Evolutionary conservation across 2,113 vertebrate genomes (phyloP), one percentile per base, ranked within the genome.

Genomic region (Gymnorhina tibicen): DNA sequence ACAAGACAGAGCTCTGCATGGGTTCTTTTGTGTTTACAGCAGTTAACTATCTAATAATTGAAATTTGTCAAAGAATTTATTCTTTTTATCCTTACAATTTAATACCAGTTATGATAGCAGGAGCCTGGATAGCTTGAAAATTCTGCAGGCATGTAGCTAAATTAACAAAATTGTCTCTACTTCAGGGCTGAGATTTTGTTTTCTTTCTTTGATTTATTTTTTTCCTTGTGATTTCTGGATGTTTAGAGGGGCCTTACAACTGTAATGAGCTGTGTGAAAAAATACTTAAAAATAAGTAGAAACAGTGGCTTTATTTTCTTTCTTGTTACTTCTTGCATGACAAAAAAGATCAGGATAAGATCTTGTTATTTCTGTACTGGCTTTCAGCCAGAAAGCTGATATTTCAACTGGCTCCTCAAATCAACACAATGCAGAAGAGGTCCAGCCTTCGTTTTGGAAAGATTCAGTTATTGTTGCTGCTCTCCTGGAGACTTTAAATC

Each of bases 1-100:
- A 41, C 39, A 76, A 64, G 82, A 24, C 53, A 88, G 92, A 77
- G 56, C 81, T 91, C 92, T 77, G 85, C 84, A 52, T 80, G 96
- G 56, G 37, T 70, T 88, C 94, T 72, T 81, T 56, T 1, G 22
- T 96, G 75, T 97, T 97, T 96, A 85, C 72, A 84, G 55, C 72
- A 68, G 47, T 66, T 85, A 95, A 53, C 89, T 64, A 26, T 13
- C 63, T 69, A 78, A 78, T 82, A 93, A 97, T 27, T 92, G 56
- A 82, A 89, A 79, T 86, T 83, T 87, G 23, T 85, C 56, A 78
- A 81, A 92, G 59, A 69, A 59, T 91, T 74, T 83, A 9, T 82
- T 79, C n/a, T 49, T 85, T 93, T 93, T 70, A 77, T 84, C 78
- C 78, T 89, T 72, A 32, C 52, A 72, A 5, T 66, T 91, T 55